Conservation (phyloP, 2,113 vertebrate species). For the Campylorhamphus procurvoides region DNA sequence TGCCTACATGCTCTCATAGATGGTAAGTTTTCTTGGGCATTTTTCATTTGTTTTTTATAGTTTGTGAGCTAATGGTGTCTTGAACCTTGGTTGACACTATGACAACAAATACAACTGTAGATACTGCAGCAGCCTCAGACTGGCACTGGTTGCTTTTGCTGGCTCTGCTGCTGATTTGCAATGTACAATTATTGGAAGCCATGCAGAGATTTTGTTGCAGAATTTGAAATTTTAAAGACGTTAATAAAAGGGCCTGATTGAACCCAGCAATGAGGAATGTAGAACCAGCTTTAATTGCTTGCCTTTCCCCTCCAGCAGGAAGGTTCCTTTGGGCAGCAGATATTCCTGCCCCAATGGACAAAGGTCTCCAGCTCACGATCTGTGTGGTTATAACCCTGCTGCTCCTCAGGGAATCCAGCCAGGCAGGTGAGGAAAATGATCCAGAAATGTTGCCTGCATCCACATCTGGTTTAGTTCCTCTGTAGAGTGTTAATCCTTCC, state of each 20-base stretch:
- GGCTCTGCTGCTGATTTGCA: background rate
- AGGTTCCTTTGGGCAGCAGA: background rate
- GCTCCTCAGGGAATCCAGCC: constrained; percentile 31
- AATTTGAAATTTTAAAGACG: background rate
- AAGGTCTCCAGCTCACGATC: background rate
- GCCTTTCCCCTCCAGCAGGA: constrained; percentile 20
- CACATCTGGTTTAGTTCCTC: background rate
- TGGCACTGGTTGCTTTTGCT: background rate
- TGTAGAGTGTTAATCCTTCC: background rate
- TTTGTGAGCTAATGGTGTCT: background rate
- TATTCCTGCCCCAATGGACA: constrained; percentile 30
- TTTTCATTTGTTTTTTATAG: fast-evolving
- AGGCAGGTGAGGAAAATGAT: constrained; percentile 55
- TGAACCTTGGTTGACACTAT: background rate
- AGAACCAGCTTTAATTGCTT: background rate
- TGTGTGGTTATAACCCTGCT: background rate
- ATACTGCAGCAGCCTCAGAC: background rate
- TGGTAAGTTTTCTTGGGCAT: background rate
- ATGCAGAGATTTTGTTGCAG: background rate
- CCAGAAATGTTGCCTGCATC: background rate
- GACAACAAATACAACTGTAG: background rate
- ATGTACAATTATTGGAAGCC: background rate
- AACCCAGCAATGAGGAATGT: background rate
- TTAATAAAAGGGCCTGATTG: background rate
- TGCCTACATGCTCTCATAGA: background rate